Conservation (phyloP, 2,797 vertebrate species). For the Sebastes itinus region DNA sequence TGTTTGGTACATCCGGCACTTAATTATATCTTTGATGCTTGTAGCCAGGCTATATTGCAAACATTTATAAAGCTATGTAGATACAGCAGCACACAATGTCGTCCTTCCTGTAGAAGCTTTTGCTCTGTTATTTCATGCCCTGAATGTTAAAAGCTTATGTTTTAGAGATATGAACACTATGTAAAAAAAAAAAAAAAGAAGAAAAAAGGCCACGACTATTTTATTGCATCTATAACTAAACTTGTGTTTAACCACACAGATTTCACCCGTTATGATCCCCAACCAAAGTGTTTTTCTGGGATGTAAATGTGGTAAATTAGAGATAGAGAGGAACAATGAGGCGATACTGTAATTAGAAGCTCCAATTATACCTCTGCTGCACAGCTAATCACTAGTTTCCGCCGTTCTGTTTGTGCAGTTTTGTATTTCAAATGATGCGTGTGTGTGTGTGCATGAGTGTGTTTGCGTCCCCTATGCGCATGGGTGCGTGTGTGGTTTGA, state of each 20-base stretch:
- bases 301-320: constrained; percentile 72
- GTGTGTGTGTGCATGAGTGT: constrained; percentile 16
- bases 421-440: constrained; percentile 53
- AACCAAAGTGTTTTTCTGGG: constrained; percentile 71
- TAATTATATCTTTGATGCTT: constrained; percentile 62
- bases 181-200: constrained; percentile 16
- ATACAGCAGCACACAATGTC: constrained; percentile 31
- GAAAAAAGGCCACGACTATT: constrained; percentile 15
- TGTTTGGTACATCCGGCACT: constrained; percentile 63
- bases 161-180: constrained; percentile 46
- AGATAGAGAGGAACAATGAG: constrained; percentile 69
- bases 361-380: constrained; percentile 71
- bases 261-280: constrained; percentile 43
- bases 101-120: constrained; percentile 49
- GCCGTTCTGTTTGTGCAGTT: constrained; percentile 61
- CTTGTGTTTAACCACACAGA: constrained; percentile 34
- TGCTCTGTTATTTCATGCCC: constrained; percentile 30
- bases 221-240: constrained; percentile 47
- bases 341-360: constrained; percentile 70
- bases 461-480: constrained; percentile 5
- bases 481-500: constrained; percentile 40
- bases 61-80: constrained; percentile 70
- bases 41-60: constrained; percentile 60
- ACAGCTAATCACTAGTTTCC: constrained; percentile 72
- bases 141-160: constrained; percentile 39